Conservation (phyloP, 2,113 vertebrate genomes). For the Sander vitreus region DNA sequence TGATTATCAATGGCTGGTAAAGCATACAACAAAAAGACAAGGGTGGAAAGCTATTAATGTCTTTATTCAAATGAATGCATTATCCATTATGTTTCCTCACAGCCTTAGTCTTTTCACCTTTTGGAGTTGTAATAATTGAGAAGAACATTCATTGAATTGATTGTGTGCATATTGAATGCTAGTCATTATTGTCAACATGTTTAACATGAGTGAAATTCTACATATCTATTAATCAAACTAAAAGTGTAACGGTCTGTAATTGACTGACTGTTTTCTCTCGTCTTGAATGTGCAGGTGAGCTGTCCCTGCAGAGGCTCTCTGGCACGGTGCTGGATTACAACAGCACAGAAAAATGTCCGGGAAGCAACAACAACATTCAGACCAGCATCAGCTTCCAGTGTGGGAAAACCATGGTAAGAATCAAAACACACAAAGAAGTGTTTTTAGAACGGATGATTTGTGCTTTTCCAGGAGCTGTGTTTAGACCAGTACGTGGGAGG, state of each 20-base stretch:
- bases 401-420: constrained; percentile 94
- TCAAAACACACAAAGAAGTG: neutral
- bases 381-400: constrained; percentile 94
- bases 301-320: constrained; percentile 72
- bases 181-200: neutral
- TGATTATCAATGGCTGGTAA: neutral
- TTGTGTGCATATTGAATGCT: neutral
- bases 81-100: neutral
- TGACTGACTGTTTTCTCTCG: neutral
- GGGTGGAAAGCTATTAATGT: neutral
- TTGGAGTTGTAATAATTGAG: neutral
- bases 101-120: neutral
- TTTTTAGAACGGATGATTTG: neutral
- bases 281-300: constrained; percentile 82
- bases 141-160: neutral
- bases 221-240: too few species aligned
- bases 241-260: neutral
- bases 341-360: constrained; percentile 77
- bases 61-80: neutral
- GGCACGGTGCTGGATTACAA: constrained; percentile 87
- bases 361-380: constrained; percentile 78
- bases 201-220: neutral
- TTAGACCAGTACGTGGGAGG: neutral
- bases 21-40: neutral
- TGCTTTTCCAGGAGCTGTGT: neutral